Conservation (phyloP, 2,113 vertebrate species). For the Muntiacus muntjak region DNA sequence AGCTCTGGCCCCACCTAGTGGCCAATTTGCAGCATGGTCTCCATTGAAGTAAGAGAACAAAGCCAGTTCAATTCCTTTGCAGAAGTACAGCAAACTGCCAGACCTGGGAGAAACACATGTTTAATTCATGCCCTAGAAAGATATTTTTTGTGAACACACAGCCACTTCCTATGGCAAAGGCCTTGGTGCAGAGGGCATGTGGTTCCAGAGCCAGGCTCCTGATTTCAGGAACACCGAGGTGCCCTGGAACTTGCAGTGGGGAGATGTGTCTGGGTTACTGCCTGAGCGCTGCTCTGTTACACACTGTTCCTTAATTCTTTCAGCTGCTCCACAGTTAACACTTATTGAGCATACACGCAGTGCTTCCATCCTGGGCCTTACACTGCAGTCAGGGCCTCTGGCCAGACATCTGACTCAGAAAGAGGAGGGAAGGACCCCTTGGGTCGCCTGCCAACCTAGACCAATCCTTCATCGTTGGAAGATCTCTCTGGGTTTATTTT, state of each 20-base stretch:
- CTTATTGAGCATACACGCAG: not conserved
- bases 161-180: not conserved
- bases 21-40: not conserved
- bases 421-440: not conserved
- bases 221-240: not conserved
- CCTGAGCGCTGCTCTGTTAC: not conserved
- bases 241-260: not conserved
- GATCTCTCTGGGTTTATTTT: not conserved
- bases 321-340: conserved; percentile 43
- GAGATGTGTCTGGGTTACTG: conserved; percentile 6
- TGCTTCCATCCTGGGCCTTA: not conserved
- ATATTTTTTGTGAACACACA: not conserved
- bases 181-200: not conserved
- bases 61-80: not conserved
- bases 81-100: not conserved
- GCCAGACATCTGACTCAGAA: not conserved
- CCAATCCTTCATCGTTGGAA: not conserved
- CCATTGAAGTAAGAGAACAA: not conserved
- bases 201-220: not conserved
- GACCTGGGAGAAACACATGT: not conserved
- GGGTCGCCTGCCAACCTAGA: not conserved
- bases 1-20: conserved; percentile 51
- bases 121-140: conserved; percentile 33
- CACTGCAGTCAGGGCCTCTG: not conserved
- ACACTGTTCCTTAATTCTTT: not conserved